A percentile compares a stretch with the other conserved stretches of the same genome.
Evolutionary conservation across 2,113 vertebrate genomes (phyloP).

Genomic region (Osmerus mordax): DNA sequence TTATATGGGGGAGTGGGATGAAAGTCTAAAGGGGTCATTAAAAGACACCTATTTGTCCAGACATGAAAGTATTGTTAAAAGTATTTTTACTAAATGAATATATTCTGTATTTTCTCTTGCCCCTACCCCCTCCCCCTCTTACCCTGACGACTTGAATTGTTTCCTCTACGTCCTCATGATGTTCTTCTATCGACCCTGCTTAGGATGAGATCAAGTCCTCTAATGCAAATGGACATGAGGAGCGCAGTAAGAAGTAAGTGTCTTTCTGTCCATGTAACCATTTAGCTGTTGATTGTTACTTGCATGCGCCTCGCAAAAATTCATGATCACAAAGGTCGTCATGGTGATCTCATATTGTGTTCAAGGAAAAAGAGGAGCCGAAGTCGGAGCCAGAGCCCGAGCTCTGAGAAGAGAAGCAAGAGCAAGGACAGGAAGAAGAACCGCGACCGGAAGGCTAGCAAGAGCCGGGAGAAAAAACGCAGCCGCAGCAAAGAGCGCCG

Average conservation of each 20-base stretch:
- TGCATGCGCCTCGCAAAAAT: neutral
- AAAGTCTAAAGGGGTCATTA: slow-evolving; percentile 60
- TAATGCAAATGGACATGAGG: slow-evolving; percentile 97
- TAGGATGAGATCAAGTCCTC: slow-evolving; percentile 99
- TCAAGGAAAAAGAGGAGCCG: slow-evolving; percentile 93
- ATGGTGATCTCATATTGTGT: neutral
- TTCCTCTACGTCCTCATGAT: slow-evolving; percentile 98
- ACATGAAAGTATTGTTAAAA: slow-evolving; percentile 81
- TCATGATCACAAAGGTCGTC: too few species aligned
- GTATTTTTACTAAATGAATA: slow-evolving; percentile 70
- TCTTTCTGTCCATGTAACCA: neutral
- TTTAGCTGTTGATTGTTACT: neutral
- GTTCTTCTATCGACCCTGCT: slow-evolving; percentile 99
- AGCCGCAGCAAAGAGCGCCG: slow-evolving; percentile 89
- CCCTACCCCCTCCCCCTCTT: slow-evolving; percentile 87
- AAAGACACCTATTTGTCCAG: slow-evolving; percentile 74
- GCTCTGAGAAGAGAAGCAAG: slow-evolving; percentile 84
- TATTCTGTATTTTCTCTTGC: slow-evolving; percentile 88
- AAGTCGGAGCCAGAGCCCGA: slow-evolving; percentile 84
- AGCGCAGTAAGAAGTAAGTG: slow-evolving; percentile 95
- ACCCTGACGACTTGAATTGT: slow-evolving; percentile 98
- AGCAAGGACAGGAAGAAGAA: slow-evolving; percentile 87
- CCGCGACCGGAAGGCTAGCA: slow-evolving; percentile 85
- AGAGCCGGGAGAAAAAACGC: slow-evolving; percentile 84
- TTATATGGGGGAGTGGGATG: slow-evolving; percentile 47